These are phyloP conservation scores for Brevipalpus yothersi DNA, from an alignment of 1,140 invertebrate genomes.

Conservation along the genomic window DNA sequence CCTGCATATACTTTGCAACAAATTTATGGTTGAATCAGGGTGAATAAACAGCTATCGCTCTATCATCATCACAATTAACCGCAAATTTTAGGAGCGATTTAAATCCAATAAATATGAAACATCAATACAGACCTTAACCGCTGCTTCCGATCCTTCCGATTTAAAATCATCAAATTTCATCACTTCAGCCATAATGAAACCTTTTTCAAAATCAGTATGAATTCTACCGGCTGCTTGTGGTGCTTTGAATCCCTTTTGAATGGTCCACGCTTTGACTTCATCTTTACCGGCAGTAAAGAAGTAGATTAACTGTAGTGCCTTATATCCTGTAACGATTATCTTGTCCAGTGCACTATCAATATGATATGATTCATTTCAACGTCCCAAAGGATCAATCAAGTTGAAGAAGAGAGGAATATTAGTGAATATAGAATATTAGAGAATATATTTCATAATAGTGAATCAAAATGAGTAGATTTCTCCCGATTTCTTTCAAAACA, in stretches of 20 bases:
- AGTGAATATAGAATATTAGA: no score
- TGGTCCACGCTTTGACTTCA: constrained; percentile 98
- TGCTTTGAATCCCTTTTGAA: constrained; percentile 94
- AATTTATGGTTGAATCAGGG: neutral
- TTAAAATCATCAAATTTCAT: constrained; percentile 97
- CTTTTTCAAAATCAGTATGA: constrained; percentile 98
- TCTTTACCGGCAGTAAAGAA: constrained; percentile 90
- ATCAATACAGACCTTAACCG: constrained; percentile 39
- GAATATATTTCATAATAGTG: no score
- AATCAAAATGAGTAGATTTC: no score
- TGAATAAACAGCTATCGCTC: neutral
- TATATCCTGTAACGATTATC: constrained; percentile 92
- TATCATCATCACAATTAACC: neutral
- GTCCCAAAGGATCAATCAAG: no score
- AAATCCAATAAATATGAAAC: neutral
- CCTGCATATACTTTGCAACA: neutral
- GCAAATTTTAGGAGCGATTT: neutral
- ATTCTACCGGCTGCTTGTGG: constrained; percentile 93
- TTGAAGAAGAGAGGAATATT: no score
- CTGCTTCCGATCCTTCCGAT: constrained; percentile 70
- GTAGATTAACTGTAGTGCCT: constrained; percentile 65
- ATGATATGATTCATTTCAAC: no score
- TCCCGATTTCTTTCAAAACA: no score
- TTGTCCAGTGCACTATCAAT: constrained; percentile 59
- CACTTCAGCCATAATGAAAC: constrained; percentile 99